Base-by-base conservation (phyloP, 2,888 invertebrate species). In the Drosophila borborema region DNA sequence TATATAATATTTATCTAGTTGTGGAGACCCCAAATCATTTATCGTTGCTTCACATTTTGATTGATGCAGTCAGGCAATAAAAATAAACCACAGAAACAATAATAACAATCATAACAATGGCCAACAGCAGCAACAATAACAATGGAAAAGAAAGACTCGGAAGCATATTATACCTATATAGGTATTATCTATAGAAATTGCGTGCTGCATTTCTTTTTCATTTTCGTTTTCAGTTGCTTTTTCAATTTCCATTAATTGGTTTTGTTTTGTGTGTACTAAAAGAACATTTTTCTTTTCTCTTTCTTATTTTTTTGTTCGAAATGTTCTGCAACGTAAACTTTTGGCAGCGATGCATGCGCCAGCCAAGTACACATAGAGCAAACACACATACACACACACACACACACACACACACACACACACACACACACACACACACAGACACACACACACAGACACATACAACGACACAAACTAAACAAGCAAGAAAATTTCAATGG, bases 211-310 rank as follows among this genome's bases (percentile, higher is more conserved):
- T 56, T 34, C 2, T 14, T 36, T 77, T 60, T 28, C 18, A 55
- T 43, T 31, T 61, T 43, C 18, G 9, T 36, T 72, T 60, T 28
- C 18, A 60, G 49, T 31, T 61, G 54, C 49, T 66, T 68, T 70
- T 68, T 60, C 45, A 18, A 85, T 72, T 75, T 34, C 45, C 53
- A 72, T 72, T 75, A 81, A 81, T 81, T 81, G 62, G 28, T 46
- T 59, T 31, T 54, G 31, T 64, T 56, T 51, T 28, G 56, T 41
- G 38, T 53, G 58, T 36, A 9, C 64, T 45, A 46, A 40, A 31
- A 36, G 14, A 43, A 64, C 14, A 43, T 59, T 51, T 38, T 64
- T 62, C 6, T 45, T 64, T 23, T 49, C 58, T 72, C 31, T 31
- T 58, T 54, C 0, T 28, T 28, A 55, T 51, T 41, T 64, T 49